A percentile compares a stretch with the other conserved stretches of the same genome.
Conservation (phyloP, 2,113 vertebrate species). For the Chauna torquata region DNA sequence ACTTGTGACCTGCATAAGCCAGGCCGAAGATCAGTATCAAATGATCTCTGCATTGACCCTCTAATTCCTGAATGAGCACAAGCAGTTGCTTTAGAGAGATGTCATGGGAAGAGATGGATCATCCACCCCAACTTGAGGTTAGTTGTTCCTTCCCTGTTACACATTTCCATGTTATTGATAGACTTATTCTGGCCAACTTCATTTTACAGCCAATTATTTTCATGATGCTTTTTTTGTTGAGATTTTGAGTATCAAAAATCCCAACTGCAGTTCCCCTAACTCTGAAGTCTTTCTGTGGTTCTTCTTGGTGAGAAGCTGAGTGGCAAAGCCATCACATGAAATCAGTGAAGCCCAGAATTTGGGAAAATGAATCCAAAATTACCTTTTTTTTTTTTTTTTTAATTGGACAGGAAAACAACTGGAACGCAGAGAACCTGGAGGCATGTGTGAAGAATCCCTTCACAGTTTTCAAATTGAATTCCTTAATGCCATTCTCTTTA, state of each 20-base stretch:
- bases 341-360: neutral
- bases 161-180: constrained; percentile 1
- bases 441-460: neutral
- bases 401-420: neutral
- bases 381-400: neutral
- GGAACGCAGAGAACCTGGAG: neutral
- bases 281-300: neutral
- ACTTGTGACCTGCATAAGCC: neutral
- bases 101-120: neutral
- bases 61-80: neutral
- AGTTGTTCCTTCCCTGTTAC: neutral
- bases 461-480: neutral
- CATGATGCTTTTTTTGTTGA: neutral
- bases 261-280: neutral
- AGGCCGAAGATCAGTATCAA: constrained; percentile 39
- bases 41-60: neutral
- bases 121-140: neutral
- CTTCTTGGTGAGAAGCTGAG: neutral
- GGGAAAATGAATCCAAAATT: neutral
- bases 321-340: neutral
- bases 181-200: neutral
- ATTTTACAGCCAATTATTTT: constrained; percentile 29
- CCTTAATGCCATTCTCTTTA: constrained; percentile 11
- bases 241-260: neutral
- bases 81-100: neutral